Evolutionary conservation across 2,797 vertebrate genomes (phyloP).

Genomic region (Mus minutoides): DNA sequence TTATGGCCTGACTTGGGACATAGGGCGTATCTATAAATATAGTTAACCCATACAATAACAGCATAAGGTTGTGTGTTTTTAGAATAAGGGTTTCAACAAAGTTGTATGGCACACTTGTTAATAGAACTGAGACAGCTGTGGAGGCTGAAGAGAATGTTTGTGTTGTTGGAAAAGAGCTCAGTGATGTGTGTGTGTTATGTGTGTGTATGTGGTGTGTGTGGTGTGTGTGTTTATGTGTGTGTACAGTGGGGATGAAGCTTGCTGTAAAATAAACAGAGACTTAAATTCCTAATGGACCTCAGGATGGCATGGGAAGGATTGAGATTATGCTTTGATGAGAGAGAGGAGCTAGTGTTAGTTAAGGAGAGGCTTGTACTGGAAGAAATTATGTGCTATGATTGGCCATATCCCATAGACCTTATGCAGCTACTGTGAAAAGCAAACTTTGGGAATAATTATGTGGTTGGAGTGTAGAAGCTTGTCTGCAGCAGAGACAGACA

Average conservation of each 20-base stretch:
- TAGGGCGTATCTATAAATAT: neutral
- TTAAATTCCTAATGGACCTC: neutral
- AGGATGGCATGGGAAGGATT: neutral
- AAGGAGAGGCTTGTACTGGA: neutral
- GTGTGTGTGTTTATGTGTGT: neutral
- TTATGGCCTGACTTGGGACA: neutral
- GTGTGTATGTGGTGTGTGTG: neutral
- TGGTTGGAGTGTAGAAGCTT: neutral
- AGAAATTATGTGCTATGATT: neutral
- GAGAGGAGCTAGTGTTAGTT: neutral
- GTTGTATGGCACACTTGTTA: neutral
- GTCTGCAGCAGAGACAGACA: neutral
- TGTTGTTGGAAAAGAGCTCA: neutral
- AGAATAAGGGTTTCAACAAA: neutral
- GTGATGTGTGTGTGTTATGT: neutral
- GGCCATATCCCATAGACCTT: neutral
- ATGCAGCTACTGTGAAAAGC: neutral
- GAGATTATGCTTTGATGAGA: neutral
- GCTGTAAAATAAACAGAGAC: neutral
- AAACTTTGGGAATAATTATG: constrained; percentile 1
- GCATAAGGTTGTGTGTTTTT: neutral
- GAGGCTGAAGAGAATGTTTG: neutral
- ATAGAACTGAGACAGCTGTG: neutral
- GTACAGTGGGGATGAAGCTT: too few relatives aligned
- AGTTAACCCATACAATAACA: neutral